Percentiles rank a stretch among this genome's conserved stretches.
These are phyloP conservation scores for Mylabris phalerata DNA, from an alignment of 1,140 invertebrate genomes.

Conservation along the genomic window DNA sequence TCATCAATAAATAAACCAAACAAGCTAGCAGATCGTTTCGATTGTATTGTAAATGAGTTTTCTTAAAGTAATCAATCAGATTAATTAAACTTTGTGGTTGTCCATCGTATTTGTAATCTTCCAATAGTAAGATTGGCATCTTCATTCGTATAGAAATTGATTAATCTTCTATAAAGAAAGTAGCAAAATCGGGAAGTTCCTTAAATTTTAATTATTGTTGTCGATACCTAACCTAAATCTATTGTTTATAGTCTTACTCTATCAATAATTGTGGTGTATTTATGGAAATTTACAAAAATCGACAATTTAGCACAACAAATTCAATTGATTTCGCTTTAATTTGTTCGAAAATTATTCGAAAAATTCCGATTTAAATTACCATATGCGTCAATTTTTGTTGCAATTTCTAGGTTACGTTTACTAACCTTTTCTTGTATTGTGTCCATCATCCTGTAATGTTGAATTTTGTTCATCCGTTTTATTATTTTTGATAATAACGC, in stretches of 20 bases:
- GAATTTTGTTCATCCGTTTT: too few species aligned
- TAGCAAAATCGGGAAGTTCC: too few species aligned
- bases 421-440: too few species aligned
- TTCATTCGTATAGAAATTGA: too few species aligned
- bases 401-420: too few species aligned
- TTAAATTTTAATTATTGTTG: background rate
- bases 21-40: constrained; percentile 31
- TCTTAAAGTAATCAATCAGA: constrained; percentile 17
- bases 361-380: background rate
- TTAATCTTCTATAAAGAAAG: too few species aligned
- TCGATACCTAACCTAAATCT: background rate
- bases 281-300: too few species aligned
- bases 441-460: too few species aligned
- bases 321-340: background rate
- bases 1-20: constrained; percentile 35
- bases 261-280: background rate
- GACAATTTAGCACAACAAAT: too few species aligned
- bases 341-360: background rate
- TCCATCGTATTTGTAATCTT: constrained; percentile 26
- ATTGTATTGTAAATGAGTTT: constrained; percentile 7
- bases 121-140: constrained; percentile 25
- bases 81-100: constrained; percentile 24
- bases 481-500: constrained; percentile 29
- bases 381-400: background rate
- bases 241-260: background rate